A percentile compares a stretch with the other conserved stretches of the same genome.
Conservation (phyloP, 2,888 invertebrate species). For the Oscheius sp. region DNA sequence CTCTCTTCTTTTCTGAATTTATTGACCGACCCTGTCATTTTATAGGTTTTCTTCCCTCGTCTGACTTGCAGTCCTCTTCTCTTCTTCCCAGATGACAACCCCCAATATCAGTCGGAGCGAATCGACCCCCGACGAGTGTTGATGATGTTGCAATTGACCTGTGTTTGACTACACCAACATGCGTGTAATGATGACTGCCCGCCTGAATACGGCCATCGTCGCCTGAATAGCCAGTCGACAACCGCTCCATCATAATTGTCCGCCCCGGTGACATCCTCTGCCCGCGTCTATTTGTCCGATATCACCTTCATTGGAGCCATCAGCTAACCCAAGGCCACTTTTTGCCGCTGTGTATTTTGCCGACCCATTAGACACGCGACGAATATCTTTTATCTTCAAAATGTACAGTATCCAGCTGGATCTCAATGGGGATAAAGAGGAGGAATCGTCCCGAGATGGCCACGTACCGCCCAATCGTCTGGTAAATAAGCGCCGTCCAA, state of each 20-base stretch:
- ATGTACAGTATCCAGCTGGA: slow-evolving; percentile 12
- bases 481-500: slow-evolving; percentile 8
- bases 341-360: slow-evolving; percentile 30
- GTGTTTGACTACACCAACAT: no score
- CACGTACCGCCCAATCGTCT: slow-evolving; percentile 27
- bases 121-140: no score
- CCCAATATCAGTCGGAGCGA: no score
- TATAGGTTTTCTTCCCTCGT: no score
- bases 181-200: neutral
- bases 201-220: neutral
- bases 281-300: slow-evolving; percentile 2
- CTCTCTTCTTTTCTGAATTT: no score
- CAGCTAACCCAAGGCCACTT: slow-evolving; percentile 18
- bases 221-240: slow-evolving; percentile 20
- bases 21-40: no score
- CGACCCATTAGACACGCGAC: slow-evolving; percentile 28
- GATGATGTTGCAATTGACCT: no score
- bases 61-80: no score
- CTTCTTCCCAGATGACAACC: no score
- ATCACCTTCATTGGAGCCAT: neutral
- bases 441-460: slow-evolving; percentile 32
- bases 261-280: slow-evolving; percentile 10
- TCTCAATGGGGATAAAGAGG: slow-evolving; percentile 26
- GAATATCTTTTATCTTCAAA: slow-evolving; percentile 14
- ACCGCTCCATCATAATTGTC: slow-evolving; percentile 37